Evolutionary conservation across 2,797 vertebrate genomes (phyloP), one percentile per base, ranked within the genome.

Genomic region (Oryzias dopingdopingensis): DNA sequence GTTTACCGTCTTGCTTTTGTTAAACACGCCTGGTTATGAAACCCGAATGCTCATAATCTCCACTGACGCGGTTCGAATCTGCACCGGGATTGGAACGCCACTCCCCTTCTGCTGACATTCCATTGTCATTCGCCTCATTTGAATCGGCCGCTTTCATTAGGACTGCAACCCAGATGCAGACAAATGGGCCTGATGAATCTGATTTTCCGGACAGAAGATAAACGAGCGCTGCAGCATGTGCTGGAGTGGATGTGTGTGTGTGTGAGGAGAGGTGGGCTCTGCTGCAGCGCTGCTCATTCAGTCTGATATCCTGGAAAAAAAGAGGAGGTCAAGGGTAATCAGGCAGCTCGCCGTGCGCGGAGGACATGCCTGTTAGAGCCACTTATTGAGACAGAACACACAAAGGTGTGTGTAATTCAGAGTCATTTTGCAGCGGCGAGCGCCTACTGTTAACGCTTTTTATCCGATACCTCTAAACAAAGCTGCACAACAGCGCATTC

Each of bases 131-230:
- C 18, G 74, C 59, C 42, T 65, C 55, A 10, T 41, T 16, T 0
- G 26, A 74, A 81, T 82, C 67, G 60, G 52, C 51, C 65, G 26
- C 58, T 79, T 69, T 62, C 64, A 77, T 77, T 55, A 85, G 70
- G 71, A 67, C 72, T 46, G 67, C 77, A 77, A 80, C 77, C 82
- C 71, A 81, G 72, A 81, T 86, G 65, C 58, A 56, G 77, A 81
- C 62, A 60, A 76, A 70, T 72, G 49, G n/a, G 56, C 67, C 74
- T 55, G 70, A 69, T 82, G 59, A 57, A 76, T 81, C 47, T 57
- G 63, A 82, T 59, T 66, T 65, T 65, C 42, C 13, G n/a, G 52
- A 67, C 62, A 23, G 48, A 10, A 42, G 67, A 65, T 4, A 37
- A 56, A 78, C 60, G 69, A 76, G 62, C 13, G 13, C 47, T 4